Base-by-base conservation (phyloP, 2,888 invertebrate genomes). In the Nesidiocoris tenuis region DNA sequence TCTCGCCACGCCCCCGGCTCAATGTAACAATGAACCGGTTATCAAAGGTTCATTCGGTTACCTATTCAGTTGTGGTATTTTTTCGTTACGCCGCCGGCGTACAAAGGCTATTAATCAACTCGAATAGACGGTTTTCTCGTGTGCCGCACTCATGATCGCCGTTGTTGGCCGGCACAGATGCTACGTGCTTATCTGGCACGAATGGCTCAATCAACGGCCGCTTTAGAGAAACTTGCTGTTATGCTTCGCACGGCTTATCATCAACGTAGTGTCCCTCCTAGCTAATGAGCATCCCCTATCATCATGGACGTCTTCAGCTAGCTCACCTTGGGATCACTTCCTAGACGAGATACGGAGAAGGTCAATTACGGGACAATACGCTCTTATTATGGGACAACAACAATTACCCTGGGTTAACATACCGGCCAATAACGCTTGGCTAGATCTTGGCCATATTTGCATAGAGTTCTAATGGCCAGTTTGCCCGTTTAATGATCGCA, bases 281-380 rank as follows among this genome's bases (percentile, higher is more conserved):
- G 39, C 12, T 39, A 39, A 39, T 39, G 39, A 39, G 39, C 39
- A 39, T 39, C 39, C 39, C 39, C 39, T 12, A 39, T 39, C 39
- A 39, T 39, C 39, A 39, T 39, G 70, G 59, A 59, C 59, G 70
- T 70, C 59, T 17, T 24, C 24, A 70, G 70, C 25, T 70, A 70
- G 56, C 57, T 57, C 25, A 59, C 25, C n/a, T n/a, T n/a, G n/a
- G n/a, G n/a, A n/a, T n/a, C 12, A 39, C 39, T 12, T 39, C 39
- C 3, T 59, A 70, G 57, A 25, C 23, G 25, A 23, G 16, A 59
- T 24, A 61, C 61, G 61, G 72, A 63, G 61, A 61, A 72, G 39
- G 72, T 72, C 61, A 72, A 72, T 72, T 72, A 72, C 39, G 25
- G 63, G 72, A 63, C 72, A 72, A 72, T 72, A 63, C 61, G 72